These are phyloP conservation scores for Sclerodermus sp. DNA, from an alignment of 2,888 invertebrate species.

Conservation along the genomic window DNA sequence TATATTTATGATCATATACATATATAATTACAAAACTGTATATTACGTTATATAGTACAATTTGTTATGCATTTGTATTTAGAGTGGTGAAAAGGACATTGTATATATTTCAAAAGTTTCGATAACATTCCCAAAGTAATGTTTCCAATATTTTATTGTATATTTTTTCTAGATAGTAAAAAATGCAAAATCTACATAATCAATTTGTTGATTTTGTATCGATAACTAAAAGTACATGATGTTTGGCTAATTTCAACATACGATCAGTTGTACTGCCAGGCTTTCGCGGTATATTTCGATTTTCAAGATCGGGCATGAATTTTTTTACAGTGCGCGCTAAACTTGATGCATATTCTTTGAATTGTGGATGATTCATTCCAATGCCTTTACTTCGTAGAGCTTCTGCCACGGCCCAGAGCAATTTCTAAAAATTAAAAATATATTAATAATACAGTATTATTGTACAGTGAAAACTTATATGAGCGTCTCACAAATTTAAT, in stretches of 20 bases:
- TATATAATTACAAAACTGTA: background rate
- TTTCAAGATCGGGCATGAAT: conserved; percentile 63
- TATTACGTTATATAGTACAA: background rate
- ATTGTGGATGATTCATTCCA: conserved; percentile 69
- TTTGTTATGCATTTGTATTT: background rate
- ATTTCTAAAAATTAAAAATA: conserved; percentile 63
- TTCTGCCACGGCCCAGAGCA: conserved; percentile 80
- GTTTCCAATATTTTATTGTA: too few species aligned
- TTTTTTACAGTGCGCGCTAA: conserved; percentile 70
- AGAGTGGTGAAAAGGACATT: background rate
- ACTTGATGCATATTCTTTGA: conserved; percentile 70
- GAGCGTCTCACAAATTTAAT: background rate
- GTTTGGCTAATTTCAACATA: conserved; percentile 66
- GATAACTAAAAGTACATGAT: conserved; percentile 45
- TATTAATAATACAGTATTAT: conserved; percentile 4
- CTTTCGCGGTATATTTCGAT: conserved; percentile 55
- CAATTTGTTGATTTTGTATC: conserved; percentile 38
- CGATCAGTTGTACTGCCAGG: conserved; percentile 72
- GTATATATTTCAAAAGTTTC: too few species aligned
- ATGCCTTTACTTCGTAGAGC: conserved; percentile 74
- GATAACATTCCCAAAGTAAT: background rate
- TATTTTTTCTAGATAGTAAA: too few species aligned
- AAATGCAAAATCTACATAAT: background rate
- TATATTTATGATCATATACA: background rate
- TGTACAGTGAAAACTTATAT: conserved; percentile 1